Evolutionary conservation across 2,113 vertebrate species (phyloP).

Genomic region (Clarias macrocephalus): DNA sequence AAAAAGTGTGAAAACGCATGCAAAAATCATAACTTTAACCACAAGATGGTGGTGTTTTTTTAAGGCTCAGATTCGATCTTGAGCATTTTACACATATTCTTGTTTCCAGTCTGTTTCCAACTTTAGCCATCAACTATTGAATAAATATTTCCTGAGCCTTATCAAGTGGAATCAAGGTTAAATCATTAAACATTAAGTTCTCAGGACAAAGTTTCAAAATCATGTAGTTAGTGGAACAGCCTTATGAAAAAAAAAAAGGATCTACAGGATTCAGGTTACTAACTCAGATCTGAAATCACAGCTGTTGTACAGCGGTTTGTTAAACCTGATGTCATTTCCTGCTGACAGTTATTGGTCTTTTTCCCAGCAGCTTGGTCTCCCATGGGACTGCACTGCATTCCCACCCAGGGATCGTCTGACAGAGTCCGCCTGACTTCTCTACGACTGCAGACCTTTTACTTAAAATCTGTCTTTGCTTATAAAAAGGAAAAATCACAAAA

Average conservation of each 20-base stretch:
- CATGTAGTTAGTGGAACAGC: slow-evolving; percentile 11
- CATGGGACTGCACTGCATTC: slow-evolving; percentile 70
- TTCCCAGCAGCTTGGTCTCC: slow-evolving; percentile 67
- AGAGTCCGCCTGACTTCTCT: slow-evolving; percentile 69
- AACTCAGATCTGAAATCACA: slow-evolving; percentile 19
- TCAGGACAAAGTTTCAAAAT: not conserved
- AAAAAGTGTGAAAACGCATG: not conserved
- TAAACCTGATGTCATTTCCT: slow-evolving; percentile 70
- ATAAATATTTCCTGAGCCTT: slow-evolving; percentile 20
- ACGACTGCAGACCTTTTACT: slow-evolving; percentile 57
- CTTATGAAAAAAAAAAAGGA: not conserved
- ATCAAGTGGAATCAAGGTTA: slow-evolving; percentile 16
- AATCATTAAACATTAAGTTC: not conserved
- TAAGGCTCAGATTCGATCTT: not conserved
- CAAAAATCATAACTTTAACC: not conserved
- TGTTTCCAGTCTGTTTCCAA: not conserved
- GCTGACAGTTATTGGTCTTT: slow-evolving; percentile 62
- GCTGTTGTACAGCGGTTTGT: slow-evolving; percentile 58
- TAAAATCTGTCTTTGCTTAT: not conserved
- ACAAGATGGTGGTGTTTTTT: slow-evolving; percentile 27
- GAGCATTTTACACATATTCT: not conserved
- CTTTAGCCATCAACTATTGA: not conserved
- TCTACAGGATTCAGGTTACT: not conserved
- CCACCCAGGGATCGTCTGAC: slow-evolving; percentile 78
- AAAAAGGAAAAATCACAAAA: not conserved